phyloP scores from a whole-genome alignment of 1,140 invertebrate genomes.

The Pemphigus obesinymphae region DNA sequence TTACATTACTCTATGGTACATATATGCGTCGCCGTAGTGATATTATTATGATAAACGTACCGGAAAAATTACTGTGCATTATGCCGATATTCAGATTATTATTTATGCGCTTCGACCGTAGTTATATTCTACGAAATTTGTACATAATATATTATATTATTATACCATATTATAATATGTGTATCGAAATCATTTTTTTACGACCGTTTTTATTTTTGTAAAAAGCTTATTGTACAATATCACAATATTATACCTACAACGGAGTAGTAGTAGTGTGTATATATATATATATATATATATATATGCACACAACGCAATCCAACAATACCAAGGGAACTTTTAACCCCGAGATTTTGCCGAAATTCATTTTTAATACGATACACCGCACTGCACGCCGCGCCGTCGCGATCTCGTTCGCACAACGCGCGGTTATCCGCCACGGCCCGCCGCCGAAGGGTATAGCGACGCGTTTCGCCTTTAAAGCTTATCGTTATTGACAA shows the following conservation, averaged over 20 bases:
- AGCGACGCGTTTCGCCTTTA: background rate
- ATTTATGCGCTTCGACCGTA: background rate
- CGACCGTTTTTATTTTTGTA: background rate
- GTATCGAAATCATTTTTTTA: background rate
- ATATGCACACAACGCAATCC: background rate
- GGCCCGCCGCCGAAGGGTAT: background rate
- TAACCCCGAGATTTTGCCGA: background rate
- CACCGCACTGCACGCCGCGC: background rate
- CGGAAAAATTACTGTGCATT: background rate
- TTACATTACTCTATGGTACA: no score
- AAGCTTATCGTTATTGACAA: slow-evolving; percentile 41
- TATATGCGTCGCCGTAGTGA: no score
- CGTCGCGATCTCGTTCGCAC: background rate
- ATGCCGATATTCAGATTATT: no score
- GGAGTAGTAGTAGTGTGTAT: no score
- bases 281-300: no score
- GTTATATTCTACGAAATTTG: background rate
- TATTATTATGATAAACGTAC: background rate
- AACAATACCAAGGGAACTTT: background rate
- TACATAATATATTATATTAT: background rate
- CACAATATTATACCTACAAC: no score
- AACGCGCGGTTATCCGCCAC: background rate
- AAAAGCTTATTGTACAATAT: background rate
- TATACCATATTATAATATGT: background rate
- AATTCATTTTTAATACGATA: slow-evolving; percentile 28